Evolutionary conservation across 2,113 vertebrate genomes (phyloP).

Genomic region (Cinclus cinclus): DNA sequence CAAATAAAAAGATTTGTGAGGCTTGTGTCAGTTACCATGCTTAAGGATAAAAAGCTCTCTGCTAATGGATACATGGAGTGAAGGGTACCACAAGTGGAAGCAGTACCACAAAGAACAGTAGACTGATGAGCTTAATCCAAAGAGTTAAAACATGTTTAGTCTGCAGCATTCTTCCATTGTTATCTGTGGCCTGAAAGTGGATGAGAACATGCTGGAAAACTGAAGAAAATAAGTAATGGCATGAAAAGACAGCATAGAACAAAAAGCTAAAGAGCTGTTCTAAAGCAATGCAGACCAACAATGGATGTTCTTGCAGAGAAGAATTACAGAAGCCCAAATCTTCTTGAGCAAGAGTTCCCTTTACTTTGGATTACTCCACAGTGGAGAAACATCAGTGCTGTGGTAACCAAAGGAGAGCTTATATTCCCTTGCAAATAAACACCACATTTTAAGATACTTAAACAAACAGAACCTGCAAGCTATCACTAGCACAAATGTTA

Average conservation of each 20-base stretch:
- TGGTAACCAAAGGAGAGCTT: background rate
- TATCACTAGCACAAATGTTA: background rate
- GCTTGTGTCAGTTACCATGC: background rate
- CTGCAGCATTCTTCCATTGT: background rate
- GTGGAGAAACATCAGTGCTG: background rate
- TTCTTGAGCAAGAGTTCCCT: background rate
- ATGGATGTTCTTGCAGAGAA: background rate
- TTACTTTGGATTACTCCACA: background rate
- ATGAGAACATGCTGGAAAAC: background rate
- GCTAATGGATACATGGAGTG: background rate
- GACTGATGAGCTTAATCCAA: background rate
- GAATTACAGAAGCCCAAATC: background rate
- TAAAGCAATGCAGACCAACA: background rate
- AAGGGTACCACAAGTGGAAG: background rate
- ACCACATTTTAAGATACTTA: background rate
- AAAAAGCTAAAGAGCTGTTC: background rate
- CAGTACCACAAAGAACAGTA: background rate
- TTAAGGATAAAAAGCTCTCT: background rate
- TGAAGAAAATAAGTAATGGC: background rate
- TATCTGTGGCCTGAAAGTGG: background rate
- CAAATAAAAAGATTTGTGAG: background rate
- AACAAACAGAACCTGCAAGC: background rate
- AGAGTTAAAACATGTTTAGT: background rate
- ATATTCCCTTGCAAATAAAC: background rate
- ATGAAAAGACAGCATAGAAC: background rate